A percentile compares a stretch with the other conserved stretches of the same genome.
These are phyloP conservation scores for Lepidurus apus DNA, from an alignment of 1,140 invertebrate genomes.

Conservation along the genomic window DNA sequence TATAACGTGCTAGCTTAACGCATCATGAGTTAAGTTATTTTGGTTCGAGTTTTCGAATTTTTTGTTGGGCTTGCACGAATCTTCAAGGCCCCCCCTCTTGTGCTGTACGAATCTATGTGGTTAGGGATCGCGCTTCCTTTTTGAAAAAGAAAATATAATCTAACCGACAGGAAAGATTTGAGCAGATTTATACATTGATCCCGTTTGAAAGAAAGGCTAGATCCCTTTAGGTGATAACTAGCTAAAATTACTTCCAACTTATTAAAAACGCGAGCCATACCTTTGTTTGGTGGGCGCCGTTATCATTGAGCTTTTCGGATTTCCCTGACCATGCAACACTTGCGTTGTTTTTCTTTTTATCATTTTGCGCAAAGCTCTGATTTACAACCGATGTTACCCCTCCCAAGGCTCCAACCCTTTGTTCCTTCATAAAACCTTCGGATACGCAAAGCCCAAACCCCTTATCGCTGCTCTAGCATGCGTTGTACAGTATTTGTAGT, in stretches of 20 bases:
- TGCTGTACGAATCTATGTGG: background rate
- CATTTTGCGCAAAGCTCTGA: constrained; percentile 16
- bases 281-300: background rate
- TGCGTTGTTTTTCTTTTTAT: background rate
- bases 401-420: background rate
- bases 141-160: background rate
- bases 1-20: too few relatives aligned
- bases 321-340: background rate
- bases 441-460: background rate
- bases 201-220: background rate
- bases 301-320: background rate
- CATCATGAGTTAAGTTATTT: too few relatives aligned
- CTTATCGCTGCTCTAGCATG: background rate
- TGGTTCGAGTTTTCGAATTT: too few relatives aligned
- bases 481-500: background rate
- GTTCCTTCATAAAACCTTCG: background rate
- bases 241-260: background rate
- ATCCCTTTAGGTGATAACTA: background rate
- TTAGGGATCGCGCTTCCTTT: too few relatives aligned
- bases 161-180: background rate
- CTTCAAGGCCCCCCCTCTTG: too few relatives aligned
- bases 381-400: constrained; percentile 18
- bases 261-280: background rate
- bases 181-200: background rate
- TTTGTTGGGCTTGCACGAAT: too few relatives aligned